Conservation (phyloP, 2,888 invertebrate genomes). For the Aquatica leii region DNA sequence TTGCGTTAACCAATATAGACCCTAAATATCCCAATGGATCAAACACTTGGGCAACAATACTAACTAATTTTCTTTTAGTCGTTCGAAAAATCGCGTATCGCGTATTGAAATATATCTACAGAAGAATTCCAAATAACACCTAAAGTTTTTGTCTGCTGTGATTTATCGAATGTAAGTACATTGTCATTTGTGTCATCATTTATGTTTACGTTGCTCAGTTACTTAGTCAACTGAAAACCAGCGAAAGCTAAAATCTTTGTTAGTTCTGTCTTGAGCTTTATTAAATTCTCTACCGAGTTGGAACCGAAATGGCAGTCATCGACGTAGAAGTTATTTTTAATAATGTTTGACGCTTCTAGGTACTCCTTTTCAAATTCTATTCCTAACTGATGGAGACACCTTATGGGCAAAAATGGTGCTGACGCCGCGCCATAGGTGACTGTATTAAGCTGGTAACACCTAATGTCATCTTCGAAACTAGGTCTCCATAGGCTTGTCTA, state of each 20-base stretch:
- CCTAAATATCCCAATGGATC: slow-evolving; percentile 24
- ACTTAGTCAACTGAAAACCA: slow-evolving; percentile 24
- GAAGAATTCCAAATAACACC: slow-evolving; percentile 24
- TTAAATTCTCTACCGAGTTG: slow-evolving; percentile 9
- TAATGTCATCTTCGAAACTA: too few relatives aligned
- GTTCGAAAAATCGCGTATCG: background rate
- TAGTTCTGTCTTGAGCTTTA: too few relatives aligned
- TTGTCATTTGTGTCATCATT: too few relatives aligned
- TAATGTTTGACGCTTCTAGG: slow-evolving; percentile 10
- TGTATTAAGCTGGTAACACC: background rate
- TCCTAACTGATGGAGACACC: background rate
- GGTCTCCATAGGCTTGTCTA: slow-evolving; percentile 36
- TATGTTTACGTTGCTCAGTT: slow-evolving; percentile 2
- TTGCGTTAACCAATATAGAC: slow-evolving; percentile 16
- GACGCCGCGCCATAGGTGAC: slow-evolving; percentile 13
- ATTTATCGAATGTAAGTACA: background rate
- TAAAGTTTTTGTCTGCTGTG: slow-evolving; percentile 21
- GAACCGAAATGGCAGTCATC: slow-evolving; percentile 27
- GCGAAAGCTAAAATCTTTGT: background rate
- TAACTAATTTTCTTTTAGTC: slow-evolving; percentile 24
- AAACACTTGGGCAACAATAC: slow-evolving; percentile 18
- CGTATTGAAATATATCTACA: slow-evolving; percentile 18
- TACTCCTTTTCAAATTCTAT: background rate
- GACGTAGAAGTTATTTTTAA: slow-evolving; percentile 21
- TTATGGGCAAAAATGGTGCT: background rate